These are phyloP conservation scores for Campoplex capitator DNA, from an alignment of 2,888 invertebrate species.

Conservation along the genomic window DNA sequence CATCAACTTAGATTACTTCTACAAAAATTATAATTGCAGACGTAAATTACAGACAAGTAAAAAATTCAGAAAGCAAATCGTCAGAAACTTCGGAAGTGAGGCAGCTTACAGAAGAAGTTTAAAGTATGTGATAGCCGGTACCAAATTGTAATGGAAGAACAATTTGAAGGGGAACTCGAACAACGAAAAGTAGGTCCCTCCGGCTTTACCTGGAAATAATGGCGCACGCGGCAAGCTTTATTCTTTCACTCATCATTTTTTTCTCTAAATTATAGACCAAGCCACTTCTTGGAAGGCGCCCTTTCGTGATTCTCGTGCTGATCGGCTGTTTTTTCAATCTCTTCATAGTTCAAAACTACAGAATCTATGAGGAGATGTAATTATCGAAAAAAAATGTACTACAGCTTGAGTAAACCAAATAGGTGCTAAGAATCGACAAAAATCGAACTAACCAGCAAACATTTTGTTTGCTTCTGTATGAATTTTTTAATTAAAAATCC, in stretches of 20 bases:
- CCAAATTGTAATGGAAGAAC: constrained; percentile 23
- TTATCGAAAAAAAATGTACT: constrained; percentile 53
- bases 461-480: neutral
- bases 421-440: constrained; percentile 17
- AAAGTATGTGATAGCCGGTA: constrained; percentile 62
- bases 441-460: neutral
- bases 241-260: constrained; percentile 58
- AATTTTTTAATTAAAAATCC: neutral
- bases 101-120: constrained; percentile 32
- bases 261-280: constrained; percentile 67
- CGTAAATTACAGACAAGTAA: neutral
- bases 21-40: constrained; percentile 13
- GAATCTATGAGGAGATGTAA: constrained; percentile 37
- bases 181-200: constrained; percentile 66
- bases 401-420: constrained; percentile 44
- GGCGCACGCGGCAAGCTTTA: constrained; percentile 51
- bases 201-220: constrained; percentile 53
- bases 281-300: constrained; percentile 66
- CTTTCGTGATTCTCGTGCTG: constrained; percentile 47
- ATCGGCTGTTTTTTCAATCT: constrained; percentile 7
- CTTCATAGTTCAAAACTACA: constrained; percentile 27
- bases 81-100: neutral
- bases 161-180: constrained; percentile 30
- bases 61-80: constrained; percentile 11
- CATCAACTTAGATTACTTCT: neutral